Evolutionary conservation across 2,797 vertebrate genomes (phyloP).

Genomic region (Pterois miles): DNA sequence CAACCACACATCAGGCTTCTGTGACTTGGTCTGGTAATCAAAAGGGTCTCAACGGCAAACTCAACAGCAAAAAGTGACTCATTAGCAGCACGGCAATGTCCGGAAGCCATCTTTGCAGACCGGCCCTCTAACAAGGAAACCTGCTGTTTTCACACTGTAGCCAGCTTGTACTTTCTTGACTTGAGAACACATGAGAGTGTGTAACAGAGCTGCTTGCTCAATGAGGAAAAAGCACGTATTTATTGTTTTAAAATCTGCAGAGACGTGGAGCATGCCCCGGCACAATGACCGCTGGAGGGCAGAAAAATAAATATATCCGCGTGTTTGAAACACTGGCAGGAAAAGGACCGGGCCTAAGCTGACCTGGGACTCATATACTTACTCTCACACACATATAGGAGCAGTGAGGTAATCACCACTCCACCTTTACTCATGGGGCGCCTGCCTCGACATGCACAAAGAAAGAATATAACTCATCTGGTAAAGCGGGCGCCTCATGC

Average conservation of each 20-base stretch:
- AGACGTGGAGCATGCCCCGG: slow-evolving; percentile 46
- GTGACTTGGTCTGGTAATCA: slow-evolving; percentile 41
- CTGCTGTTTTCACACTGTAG: slow-evolving; percentile 33
- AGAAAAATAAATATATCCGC: slow-evolving; percentile 75
- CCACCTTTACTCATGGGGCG: slow-evolving; percentile 19
- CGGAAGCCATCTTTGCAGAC: slow-evolving; percentile 39
- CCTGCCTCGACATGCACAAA: neutral
- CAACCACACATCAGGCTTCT: slow-evolving; percentile 26
- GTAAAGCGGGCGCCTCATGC: too few relatives aligned
- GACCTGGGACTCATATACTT: slow-evolving; percentile 27
- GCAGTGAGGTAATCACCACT: slow-evolving; percentile 34
- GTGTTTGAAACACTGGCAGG: slow-evolving; percentile 73
- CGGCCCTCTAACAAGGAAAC: slow-evolving; percentile 31
- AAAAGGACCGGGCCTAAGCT: slow-evolving; percentile 49
- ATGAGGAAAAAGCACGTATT: slow-evolving; percentile 52
- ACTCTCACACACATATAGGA: neutral
- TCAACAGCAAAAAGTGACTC: slow-evolving; percentile 19
- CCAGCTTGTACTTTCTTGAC: slow-evolving; percentile 19
- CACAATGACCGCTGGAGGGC: slow-evolving; percentile 65
- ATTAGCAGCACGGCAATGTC: slow-evolving; percentile 38
- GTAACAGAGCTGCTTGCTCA: slow-evolving; percentile 19
- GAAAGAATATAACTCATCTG: too few relatives aligned
- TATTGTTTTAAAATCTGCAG: slow-evolving; percentile 69
- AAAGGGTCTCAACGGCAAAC: slow-evolving; percentile 29
- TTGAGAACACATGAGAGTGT: slow-evolving; percentile 37